A percentile compares a stretch with the other conserved stretches of the same genome.
Evolutionary conservation across 2,888 invertebrate genomes (phyloP).

Genomic region (Theodoxus fluviatilis): DNA sequence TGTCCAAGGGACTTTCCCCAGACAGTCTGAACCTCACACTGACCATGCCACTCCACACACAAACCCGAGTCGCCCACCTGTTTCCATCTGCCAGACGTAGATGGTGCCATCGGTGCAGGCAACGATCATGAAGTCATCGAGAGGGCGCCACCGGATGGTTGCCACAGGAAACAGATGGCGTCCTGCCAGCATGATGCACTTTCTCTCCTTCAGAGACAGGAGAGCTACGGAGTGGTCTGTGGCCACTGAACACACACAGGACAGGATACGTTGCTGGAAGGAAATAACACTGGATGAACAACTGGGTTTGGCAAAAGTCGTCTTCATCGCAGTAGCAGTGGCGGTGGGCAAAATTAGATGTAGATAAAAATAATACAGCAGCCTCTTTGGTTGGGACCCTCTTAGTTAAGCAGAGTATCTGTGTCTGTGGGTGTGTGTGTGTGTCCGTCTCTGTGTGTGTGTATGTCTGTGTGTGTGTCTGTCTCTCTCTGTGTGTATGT

Average conservation of each 20-base stretch:
- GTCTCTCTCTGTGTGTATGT: too few relatives aligned
- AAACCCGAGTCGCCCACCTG: slow-evolving; percentile 71
- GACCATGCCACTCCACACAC: too few relatives aligned
- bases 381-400: too few relatives aligned
- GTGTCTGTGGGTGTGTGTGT: too few relatives aligned
- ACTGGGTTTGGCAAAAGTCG: background rate
- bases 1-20: background rate
- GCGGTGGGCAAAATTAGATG: too few relatives aligned
- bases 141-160: slow-evolving; percentile 93
- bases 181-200: slow-evolving; percentile 91
- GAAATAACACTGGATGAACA: background rate
- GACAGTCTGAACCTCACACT: too few relatives aligned
- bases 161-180: slow-evolving; percentile 95
- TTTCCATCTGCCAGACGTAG: slow-evolving; percentile 99
- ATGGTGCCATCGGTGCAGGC: slow-evolving; percentile 97
- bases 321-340: too few relatives aligned
- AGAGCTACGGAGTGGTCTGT: slow-evolving; percentile 97
- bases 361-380: too few relatives aligned
- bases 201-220: slow-evolving; percentile 88
- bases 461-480: too few relatives aligned
- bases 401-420: too few relatives aligned
- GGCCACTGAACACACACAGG: slow-evolving; percentile 95
- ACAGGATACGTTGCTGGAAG: slow-evolving; percentile 83
- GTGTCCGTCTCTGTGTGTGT: too few relatives aligned
- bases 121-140: slow-evolving; percentile 97